Evolutionary conservation across 2,888 invertebrate genomes (phyloP), one percentile per base, ranked within the genome.

Genomic region (Pammene aurita): DNA sequence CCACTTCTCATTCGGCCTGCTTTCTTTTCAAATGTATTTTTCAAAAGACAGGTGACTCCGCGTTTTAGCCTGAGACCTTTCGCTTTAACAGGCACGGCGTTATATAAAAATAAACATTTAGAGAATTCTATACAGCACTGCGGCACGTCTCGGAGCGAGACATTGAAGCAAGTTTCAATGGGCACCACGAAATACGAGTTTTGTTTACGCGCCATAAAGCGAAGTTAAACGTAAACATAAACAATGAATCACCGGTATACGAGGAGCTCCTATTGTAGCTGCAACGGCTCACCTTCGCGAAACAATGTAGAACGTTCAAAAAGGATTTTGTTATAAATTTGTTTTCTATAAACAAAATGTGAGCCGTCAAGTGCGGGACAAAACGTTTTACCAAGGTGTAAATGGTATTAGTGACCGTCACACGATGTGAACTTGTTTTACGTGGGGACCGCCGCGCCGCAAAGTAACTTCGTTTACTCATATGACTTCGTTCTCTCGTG

Each of bases 21-120:
- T 84, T 84, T 84, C 85, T 81, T 84, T 88, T 82, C 81, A 85
- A 72, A 77, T 58, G 76, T 74, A 71, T 75, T 79, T 79, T 79
- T 83, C 80, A 84, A 85, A 84, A 80, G 81, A 73, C 73, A 77
- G 75, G 79, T 86, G 87, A 88, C 84, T 83, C 74, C 71, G 85
- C 86, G 74, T 77, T 84, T 83, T 79, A 71, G 75, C 76, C 74
- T 72, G 75, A 82, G 81, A 79, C 71, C 73, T 67, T 63, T 64
- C 60, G 67, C 72, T 64, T 72, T 72, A 77, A 77, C 72, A 71
- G 66, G 67, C 46, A 63, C 71, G 71, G 74, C 72, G 73, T 75
- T 76, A 79, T 77, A 81, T 77, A 81, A 79, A 82, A 80, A 84
- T 80, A 82, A 81, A 83, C 78, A 82, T 79, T 83, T 75, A 70